Percentiles rank a stretch among this genome's conserved stretches.
Conservation (phyloP, 2,888 invertebrate species). For the Yponomeuta sedellus region DNA sequence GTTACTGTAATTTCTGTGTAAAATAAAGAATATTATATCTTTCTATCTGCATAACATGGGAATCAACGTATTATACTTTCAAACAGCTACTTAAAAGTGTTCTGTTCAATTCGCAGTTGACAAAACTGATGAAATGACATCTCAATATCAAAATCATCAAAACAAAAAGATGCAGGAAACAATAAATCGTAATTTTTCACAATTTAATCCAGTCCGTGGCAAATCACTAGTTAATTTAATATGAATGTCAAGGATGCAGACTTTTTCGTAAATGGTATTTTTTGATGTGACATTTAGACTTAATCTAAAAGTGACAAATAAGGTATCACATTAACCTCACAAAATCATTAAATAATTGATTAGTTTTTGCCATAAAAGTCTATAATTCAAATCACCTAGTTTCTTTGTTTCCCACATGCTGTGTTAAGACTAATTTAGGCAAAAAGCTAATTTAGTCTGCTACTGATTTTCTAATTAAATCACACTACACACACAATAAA, state of each 20-base stretch:
- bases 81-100: too few relatives aligned
- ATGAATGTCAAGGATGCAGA: background rate
- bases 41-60: too few relatives aligned
- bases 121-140: background rate
- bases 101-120: too few relatives aligned
- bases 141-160: background rate
- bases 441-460: too few relatives aligned
- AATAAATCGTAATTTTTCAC: background rate
- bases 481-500: too few relatives aligned
- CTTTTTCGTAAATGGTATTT: background rate
- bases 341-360: background rate
- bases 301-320: background rate
- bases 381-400: too few relatives aligned
- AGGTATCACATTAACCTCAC: background rate
- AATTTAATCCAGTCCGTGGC: background rate
- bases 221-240: background rate
- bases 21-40: too few relatives aligned
- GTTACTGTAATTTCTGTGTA: too few relatives aligned
- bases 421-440: too few relatives aligned
- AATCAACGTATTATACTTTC: too few relatives aligned
- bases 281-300: background rate
- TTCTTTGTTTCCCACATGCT: too few relatives aligned
- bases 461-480: too few relatives aligned
- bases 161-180: background rate
- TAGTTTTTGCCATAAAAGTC: background rate